Conservation (phyloP, 2,797 vertebrate genomes). For the Glossophaga mutica region DNA sequence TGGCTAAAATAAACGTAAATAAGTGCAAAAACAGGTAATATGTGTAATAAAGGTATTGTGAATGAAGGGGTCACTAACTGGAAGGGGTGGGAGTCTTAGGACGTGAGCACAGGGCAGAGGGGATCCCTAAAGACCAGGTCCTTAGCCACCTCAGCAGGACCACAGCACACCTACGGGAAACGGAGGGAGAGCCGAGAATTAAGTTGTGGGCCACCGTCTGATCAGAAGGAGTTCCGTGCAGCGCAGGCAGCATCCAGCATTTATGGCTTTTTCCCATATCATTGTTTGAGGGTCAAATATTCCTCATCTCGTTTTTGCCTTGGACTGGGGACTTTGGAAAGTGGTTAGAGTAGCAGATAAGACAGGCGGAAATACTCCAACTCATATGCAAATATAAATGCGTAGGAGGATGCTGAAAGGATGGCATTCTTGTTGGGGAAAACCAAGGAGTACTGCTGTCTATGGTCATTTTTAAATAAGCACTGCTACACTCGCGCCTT, state of each 20-base stretch:
- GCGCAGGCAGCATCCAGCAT: neutral
- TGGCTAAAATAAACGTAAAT: neutral
- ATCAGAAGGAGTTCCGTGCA: neutral
- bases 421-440: neutral
- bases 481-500: neutral
- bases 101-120: neutral
- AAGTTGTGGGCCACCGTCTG: neutral
- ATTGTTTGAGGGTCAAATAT: neutral
- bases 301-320: neutral
- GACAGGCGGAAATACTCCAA: neutral
- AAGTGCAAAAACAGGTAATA: neutral
- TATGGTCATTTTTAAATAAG: neutral
- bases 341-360: neutral
- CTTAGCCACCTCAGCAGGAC: too few relatives aligned
- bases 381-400: neutral
- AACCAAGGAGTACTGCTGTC: neutral
- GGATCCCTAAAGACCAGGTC: fast-evolving
- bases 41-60: neutral
- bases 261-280: neutral
- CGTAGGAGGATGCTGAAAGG: neutral
- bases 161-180: neutral
- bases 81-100: neutral
- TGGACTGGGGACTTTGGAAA: neutral
- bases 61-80: neutral
- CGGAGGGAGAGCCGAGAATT: neutral